These are phyloP conservation scores for Perca schrenkii DNA, from an alignment of 2,113 vertebrate species.

Conservation along the genomic window DNA sequence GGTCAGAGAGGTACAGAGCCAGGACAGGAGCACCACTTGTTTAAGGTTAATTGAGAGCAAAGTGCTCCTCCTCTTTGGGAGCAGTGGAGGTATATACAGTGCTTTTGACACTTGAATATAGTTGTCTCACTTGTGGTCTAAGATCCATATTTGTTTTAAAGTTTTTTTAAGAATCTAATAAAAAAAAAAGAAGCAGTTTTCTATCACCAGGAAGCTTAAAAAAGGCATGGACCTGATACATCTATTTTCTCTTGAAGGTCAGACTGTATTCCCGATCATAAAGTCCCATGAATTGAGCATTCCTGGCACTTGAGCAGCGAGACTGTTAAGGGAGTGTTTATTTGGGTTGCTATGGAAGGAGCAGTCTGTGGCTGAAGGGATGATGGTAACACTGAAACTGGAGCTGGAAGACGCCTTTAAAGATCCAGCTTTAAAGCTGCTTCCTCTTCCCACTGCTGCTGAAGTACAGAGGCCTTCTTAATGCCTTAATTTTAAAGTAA, in stretches of 20 bases:
- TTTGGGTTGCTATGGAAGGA: conserved; percentile 81
- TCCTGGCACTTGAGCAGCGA: conserved; percentile 43
- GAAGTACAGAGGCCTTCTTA: conserved; percentile 28
- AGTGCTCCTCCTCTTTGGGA: conserved; percentile 2
- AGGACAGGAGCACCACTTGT: conserved; percentile 33
- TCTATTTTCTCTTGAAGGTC: conserved; percentile 18
- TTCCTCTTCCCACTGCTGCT: conserved; percentile 10
- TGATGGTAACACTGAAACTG: conserved; percentile 65
- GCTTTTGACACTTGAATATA: background rate
- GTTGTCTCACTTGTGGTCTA: background rate
- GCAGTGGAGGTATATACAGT: background rate
- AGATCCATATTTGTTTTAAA: background rate
- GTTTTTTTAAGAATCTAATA: background rate
- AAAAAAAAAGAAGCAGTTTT: background rate
- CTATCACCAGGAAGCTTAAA: background rate
- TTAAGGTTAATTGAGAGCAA: conserved; percentile 61
- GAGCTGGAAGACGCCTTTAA: conserved; percentile 59
- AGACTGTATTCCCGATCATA: conserved; percentile 40
- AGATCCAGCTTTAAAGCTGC: conserved; percentile 46
- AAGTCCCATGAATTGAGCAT: conserved; percentile 39
- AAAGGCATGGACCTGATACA: background rate
- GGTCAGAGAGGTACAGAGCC: conserved; percentile 45
- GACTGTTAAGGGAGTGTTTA: conserved; percentile 74
- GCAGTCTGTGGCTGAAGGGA: conserved; percentile 63
- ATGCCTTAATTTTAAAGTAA: conserved; percentile 62